Conservation (phyloP, 1,140 invertebrate genomes). For the Cardiocondyla obscurior region DNA sequence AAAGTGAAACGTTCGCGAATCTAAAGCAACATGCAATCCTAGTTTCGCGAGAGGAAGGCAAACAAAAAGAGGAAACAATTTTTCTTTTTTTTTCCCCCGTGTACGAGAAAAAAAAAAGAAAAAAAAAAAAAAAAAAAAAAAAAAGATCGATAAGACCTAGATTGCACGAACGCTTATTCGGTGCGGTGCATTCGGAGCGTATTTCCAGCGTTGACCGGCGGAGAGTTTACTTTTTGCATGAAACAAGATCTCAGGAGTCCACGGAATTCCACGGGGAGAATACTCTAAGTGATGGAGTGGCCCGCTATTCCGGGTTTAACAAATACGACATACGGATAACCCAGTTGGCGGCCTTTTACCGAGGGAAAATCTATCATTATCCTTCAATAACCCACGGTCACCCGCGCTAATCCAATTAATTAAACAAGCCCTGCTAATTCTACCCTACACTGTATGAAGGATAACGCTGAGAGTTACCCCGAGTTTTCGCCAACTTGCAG, state of each 20-base stretch:
- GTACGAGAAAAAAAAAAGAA: no score
- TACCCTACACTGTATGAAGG: not conserved
- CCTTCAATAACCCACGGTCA: conserved; percentile 56
- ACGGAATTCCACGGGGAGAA: conserved; percentile 49
- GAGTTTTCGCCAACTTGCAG: not conserved
- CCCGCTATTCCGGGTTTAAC: conserved; percentile 24
- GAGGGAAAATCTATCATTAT: conserved; percentile 67
- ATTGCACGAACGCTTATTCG: conserved; percentile 11
- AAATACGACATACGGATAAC: conserved; percentile 58
- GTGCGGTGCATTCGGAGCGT: conserved; percentile 36
- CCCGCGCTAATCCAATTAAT: conserved; percentile 42
- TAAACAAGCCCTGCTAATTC: conserved; percentile 33
- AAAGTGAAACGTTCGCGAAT: not conserved
- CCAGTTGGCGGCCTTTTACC: conserved; percentile 51
- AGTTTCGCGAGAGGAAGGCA: not conserved
- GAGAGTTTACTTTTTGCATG: conserved; percentile 51
- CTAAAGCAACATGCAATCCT: not conserved
- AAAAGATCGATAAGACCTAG: conserved; percentile 51
- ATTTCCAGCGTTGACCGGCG: conserved; percentile 21
- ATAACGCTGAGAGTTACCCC: conserved; percentile 15
- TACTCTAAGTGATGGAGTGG: conserved; percentile 67
- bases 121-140: no score
- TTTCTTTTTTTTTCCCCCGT: no score
- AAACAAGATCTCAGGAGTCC: conserved; percentile 62
- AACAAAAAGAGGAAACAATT: not conserved